A percentile compares a stretch with the other conserved stretches of the same genome.
phyloP scores from a whole-genome alignment of 2,113 vertebrate species.

The Hucho hucho region DNA sequence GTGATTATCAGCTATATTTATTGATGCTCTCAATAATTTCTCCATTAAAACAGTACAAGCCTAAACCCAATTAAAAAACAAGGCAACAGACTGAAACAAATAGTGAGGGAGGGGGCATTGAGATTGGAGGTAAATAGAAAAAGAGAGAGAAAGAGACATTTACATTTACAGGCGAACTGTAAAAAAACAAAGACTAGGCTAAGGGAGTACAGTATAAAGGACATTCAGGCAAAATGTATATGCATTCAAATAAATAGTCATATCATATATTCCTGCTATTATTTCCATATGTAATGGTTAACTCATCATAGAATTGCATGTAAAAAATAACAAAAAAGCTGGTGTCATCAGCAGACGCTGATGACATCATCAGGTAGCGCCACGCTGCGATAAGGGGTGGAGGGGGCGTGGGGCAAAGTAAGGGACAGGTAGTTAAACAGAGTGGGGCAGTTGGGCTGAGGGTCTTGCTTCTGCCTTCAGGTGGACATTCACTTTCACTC shows the following conservation, averaged over 20 bases:
- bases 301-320: constrained; percentile 24
- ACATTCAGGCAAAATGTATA: constrained; percentile 26
- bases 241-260: constrained; percentile 44
- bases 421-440: background rate
- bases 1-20: constrained; percentile 55
- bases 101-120: background rate
- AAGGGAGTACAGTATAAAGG: constrained; percentile 41
- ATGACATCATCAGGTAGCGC: background rate
- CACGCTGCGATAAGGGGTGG: constrained; percentile 5
- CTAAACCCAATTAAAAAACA: constrained; percentile 29
- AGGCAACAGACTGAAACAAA: background rate
- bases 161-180: constrained; percentile 6
- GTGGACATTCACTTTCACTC: constrained; percentile 50
- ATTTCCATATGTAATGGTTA: constrained; percentile 23
- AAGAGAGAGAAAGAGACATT: constrained; percentile 1
- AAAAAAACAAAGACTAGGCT: constrained; percentile 24
- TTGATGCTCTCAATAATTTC: constrained; percentile 58
- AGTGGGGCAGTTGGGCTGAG: constrained; percentile 40
- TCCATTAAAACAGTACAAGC: constrained; percentile 64
- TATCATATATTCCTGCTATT: constrained; percentile 32
- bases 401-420: constrained; percentile 12
- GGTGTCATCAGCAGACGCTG: background rate
- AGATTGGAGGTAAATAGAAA: constrained; percentile 6
- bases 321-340: background rate
- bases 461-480: constrained; percentile 42